Percentiles rank a stretch among this genome's conserved stretches.
phyloP scores from a whole-genome alignment of 1,140 invertebrate genomes.

The Cherax quadricarinatus region DNA sequence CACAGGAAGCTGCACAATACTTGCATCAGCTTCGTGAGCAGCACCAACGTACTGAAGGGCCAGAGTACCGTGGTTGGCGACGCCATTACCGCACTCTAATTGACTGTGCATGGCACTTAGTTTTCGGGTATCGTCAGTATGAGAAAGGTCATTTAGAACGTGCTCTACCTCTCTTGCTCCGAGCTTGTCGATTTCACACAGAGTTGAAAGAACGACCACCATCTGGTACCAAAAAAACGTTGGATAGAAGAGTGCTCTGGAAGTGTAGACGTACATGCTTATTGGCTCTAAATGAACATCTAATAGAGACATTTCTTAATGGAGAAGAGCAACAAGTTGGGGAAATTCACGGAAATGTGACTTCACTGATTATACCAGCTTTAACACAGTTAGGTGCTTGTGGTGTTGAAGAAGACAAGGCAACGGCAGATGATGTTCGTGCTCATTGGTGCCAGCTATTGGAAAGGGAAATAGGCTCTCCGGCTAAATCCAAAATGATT shows the following conservation, averaged over 20 bases:
- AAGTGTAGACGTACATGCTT: slow-evolving; percentile 37
- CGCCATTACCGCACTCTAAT: slow-evolving; percentile 49
- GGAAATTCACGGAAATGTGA: slow-evolving; percentile 40
- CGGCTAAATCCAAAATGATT: slow-evolving; percentile 41
- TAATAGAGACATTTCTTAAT: slow-evolving; percentile 47
- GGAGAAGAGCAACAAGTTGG: slow-evolving; percentile 50
- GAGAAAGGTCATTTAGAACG: slow-evolving; percentile 50
- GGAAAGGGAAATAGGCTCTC: slow-evolving; percentile 21
- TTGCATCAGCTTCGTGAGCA: slow-evolving; percentile 51
- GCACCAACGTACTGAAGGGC: slow-evolving; percentile 39
- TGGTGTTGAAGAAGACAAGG: slow-evolving; percentile 43
- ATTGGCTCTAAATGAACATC: slow-evolving; percentile 42
- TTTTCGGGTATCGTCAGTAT: slow-evolving; percentile 44
- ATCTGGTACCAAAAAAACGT: slow-evolving; percentile 39
- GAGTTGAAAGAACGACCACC: slow-evolving; percentile 57
- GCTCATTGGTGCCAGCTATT: slow-evolving; percentile 32
- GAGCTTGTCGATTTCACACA: slow-evolving; percentile 48
- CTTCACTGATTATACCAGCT: slow-evolving; percentile 45
- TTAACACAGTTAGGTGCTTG: slow-evolving; percentile 16
- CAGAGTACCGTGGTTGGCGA: slow-evolving; percentile 46
- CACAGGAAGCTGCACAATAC: slow-evolving; percentile 29
- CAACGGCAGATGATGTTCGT: slow-evolving; percentile 38
- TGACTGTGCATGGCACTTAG: slow-evolving; percentile 55
- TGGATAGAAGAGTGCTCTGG: slow-evolving; percentile 46
- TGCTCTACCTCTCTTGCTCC: slow-evolving; percentile 40